Percentiles rank a stretch among this genome's conserved stretches.
Conservation (phyloP, 2,113 vertebrate species). For the Erpornis zantholeuca region DNA sequence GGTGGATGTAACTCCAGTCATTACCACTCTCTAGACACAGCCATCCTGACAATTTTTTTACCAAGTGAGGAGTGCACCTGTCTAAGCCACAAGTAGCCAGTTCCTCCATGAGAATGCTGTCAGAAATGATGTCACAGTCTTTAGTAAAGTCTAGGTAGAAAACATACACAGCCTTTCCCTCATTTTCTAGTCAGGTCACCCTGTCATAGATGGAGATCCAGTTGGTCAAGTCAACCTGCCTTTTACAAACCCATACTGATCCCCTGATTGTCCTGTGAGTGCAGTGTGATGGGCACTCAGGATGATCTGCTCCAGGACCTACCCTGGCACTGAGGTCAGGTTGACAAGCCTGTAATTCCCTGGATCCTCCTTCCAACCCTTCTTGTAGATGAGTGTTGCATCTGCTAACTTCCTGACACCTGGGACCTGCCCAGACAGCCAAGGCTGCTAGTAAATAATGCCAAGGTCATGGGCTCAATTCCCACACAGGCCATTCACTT, state of each 20-base stretch:
- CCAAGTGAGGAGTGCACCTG: background rate
- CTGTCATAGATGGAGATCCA: background rate
- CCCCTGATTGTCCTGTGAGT: fast-evolving
- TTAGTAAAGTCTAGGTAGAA: background rate
- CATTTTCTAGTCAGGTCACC: background rate
- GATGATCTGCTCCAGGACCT: background rate
- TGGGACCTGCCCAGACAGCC: background rate
- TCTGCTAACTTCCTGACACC: background rate
- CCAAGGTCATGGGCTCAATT: background rate
- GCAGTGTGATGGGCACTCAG: background rate
- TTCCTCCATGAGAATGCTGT: background rate
- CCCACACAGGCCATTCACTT: background rate
- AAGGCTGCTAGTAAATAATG: background rate
- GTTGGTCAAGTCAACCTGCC: background rate
- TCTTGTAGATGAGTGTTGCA: background rate
- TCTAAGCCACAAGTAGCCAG: background rate
- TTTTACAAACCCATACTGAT: background rate
- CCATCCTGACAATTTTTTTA: background rate
- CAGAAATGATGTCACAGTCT: background rate
- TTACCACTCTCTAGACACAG: fast-evolving
- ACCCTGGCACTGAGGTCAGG: background rate
- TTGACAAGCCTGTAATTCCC: background rate
- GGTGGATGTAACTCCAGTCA: background rate
- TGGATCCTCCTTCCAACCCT: background rate
- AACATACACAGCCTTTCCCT: background rate